Percentiles rank a stretch among this genome's conserved stretches.
Conservation (phyloP, 2,888 invertebrate species). For the Busseola fusca region DNA sequence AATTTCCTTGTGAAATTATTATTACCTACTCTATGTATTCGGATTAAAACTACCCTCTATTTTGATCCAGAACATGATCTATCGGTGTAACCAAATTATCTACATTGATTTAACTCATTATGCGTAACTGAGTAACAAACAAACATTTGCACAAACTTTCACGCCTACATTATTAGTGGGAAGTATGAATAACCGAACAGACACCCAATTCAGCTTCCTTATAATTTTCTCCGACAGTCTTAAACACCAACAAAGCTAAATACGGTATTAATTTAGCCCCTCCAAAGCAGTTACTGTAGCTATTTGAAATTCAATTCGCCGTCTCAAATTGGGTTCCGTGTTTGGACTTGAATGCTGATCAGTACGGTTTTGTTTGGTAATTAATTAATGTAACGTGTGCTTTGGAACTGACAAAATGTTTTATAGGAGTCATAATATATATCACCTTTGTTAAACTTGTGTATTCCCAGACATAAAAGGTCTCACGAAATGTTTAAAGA, state of each 20-base stretch:
- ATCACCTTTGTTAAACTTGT: neutral
- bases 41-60: neutral
- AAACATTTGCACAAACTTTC: neutral
- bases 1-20: too few species aligned
- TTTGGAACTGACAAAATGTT: conserved; percentile 22
- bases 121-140: too few species aligned
- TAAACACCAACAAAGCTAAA: conserved; percentile 53
- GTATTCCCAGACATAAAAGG: neutral
- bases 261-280: conserved; percentile 66
- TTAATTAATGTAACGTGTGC: conserved; percentile 50
- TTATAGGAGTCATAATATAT: too few species aligned
- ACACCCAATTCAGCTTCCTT: conserved; percentile 48
- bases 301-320: conserved; percentile 73
- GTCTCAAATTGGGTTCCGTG: conserved; percentile 62
- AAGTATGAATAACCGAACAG: conserved; percentile 45
- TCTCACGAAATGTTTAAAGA: too few species aligned
- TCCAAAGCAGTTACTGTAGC: conserved; percentile 57
- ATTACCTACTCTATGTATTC: neutral
- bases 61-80: neutral
- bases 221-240: conserved; percentile 51
- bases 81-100: neutral
- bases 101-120: neutral
- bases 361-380: conserved; percentile 53
- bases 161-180: neutral
- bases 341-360: conserved; percentile 68